Conservation (phyloP, 1,140 invertebrate genomes). For the Uloborus diversus region DNA sequence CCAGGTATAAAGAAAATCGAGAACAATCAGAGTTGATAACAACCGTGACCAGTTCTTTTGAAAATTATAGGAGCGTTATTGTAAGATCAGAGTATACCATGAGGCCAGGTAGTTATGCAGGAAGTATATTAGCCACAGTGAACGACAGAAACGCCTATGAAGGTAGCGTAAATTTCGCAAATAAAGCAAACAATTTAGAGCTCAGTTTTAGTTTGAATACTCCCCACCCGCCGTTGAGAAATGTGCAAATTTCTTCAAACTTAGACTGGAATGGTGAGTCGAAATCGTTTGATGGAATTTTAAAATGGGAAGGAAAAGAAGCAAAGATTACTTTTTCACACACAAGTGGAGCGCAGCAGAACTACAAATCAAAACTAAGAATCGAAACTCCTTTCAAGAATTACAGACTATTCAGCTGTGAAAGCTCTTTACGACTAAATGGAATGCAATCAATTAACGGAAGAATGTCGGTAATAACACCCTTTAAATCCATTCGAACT, state of each 20-base stretch:
- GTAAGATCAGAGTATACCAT: neutral
- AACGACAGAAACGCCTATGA: neutral
- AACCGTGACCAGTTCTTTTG: slow-evolving; percentile 8
- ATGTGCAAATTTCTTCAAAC: neutral
- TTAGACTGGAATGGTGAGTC: neutral
- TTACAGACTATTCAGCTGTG: slow-evolving; percentile 14
- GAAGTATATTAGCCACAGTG: neutral
- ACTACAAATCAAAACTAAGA: slow-evolving; percentile 30
- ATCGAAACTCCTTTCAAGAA: slow-evolving; percentile 32
- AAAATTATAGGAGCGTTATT: neutral
- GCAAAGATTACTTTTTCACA: too few relatives aligned
- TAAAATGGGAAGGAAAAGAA: slow-evolving; percentile 32
- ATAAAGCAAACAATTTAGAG: too few relatives aligned
- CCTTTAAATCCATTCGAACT: slow-evolving; percentile 58
- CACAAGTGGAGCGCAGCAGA: too few relatives aligned
- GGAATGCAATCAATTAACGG: slow-evolving; percentile 13
- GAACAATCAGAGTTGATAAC: neutral
- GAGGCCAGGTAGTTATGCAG: neutral
- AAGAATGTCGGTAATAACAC: slow-evolving; percentile 58
- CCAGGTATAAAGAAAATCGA: neutral
- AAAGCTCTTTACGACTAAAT: slow-evolving; percentile 24
- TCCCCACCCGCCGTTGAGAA: neutral
- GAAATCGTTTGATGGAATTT: neutral
- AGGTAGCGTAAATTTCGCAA: too few relatives aligned
- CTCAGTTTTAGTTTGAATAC: neutral